Conservation (phyloP, 2,888 invertebrate genomes). For the Diarsia dahlii region DNA sequence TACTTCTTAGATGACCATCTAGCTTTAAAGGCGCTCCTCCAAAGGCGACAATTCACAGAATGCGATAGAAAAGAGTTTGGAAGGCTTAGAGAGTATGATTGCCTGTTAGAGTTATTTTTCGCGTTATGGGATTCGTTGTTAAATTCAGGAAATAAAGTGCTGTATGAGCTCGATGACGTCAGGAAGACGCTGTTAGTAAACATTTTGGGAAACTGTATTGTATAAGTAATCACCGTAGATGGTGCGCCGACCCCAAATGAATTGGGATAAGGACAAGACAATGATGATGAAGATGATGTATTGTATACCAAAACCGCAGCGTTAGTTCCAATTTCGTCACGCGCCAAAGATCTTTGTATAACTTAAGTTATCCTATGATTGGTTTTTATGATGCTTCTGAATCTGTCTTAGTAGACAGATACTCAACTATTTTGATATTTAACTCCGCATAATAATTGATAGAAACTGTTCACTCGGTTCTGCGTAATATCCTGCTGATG, state of each 20-base stretch:
- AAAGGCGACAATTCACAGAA: neutral
- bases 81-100: slow-evolving; percentile 63
- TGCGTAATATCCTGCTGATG: neutral
- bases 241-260: no score
- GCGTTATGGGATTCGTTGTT: slow-evolving; percentile 16
- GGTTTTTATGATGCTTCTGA: no score
- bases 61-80: slow-evolving; percentile 66
- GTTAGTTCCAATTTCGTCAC: no score
- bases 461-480: neutral
- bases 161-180: neutral
- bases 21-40: no score
- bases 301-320: no score
- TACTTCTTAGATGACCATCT: no score
- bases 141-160: neutral
- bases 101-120: slow-evolving; percentile 62
- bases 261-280: no score
- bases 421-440: neutral
- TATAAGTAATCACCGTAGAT: no score
- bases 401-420: neutral
- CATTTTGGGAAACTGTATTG: neutral
- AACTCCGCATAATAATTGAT: neutral
- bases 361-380: neutral
- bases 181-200: neutral
- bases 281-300: no score
- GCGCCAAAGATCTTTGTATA: neutral